Percentiles rank a stretch among this genome's conserved stretches.
phyloP scores from a whole-genome alignment of 2,888 invertebrate species.

The Lasioglossum zephyrum region DNA sequence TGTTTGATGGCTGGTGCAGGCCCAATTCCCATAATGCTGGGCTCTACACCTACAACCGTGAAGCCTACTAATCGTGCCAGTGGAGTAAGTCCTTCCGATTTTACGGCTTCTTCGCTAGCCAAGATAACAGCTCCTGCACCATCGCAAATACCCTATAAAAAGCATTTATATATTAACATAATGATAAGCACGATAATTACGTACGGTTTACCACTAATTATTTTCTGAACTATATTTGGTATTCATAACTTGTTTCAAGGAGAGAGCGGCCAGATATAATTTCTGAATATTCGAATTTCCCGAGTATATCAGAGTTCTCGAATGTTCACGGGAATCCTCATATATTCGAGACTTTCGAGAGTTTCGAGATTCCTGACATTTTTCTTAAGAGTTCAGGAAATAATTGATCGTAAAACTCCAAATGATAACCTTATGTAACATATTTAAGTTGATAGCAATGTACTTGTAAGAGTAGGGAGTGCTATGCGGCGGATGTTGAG shows the following conservation, averaged over 20 bases:
- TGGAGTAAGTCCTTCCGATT: constrained; percentile 92
- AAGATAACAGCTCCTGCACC: constrained; percentile 97
- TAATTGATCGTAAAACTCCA: background rate
- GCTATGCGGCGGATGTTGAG: constrained; percentile 84
- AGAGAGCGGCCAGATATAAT: background rate
- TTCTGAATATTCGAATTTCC: background rate
- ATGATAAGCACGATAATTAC: background rate
- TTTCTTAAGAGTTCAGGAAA: background rate
- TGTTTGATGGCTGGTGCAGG: constrained; percentile 97
- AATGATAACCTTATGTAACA: background rate
- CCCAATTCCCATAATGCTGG: constrained; percentile 98
- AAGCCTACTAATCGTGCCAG: constrained; percentile 96
- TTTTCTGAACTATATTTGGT: background rate
- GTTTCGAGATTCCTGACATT: background rate
- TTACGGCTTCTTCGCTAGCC: constrained; percentile 95
- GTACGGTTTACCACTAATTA: background rate
- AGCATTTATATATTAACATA: background rate
- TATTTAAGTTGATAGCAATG: too few species aligned
- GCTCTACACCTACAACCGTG: constrained; percentile 97
- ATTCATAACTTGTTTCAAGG: background rate
- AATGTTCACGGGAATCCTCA: too few species aligned
- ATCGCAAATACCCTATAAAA: constrained; percentile 94
- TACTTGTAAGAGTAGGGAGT: too few species aligned
- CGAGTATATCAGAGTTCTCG: too few species aligned
- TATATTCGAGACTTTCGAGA: too few species aligned